phyloP scores from a whole-genome alignment of 2,888 invertebrate genomes.

The Drosophila meridiana region DNA sequence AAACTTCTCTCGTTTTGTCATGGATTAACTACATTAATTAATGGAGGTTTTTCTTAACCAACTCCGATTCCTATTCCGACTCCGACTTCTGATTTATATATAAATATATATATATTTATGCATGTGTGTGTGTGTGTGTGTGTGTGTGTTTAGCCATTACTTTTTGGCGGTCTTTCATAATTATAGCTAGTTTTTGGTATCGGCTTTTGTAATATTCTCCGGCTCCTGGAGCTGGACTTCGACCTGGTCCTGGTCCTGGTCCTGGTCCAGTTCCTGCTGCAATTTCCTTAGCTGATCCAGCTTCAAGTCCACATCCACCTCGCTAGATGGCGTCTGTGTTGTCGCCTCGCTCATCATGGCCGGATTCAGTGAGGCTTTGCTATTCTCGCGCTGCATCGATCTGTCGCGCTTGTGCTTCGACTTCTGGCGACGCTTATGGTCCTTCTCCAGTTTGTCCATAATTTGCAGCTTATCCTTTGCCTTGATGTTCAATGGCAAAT shows the following conservation, averaged over 20 bases:
- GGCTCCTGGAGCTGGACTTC: neutral
- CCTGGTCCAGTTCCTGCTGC: neutral
- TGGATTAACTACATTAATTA: conserved; percentile 24
- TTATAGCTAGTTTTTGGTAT: conserved; percentile 71
- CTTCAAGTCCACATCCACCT: neutral
- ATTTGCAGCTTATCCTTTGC: neutral
- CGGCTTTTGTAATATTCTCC: conserved; percentile 38
- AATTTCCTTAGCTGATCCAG: neutral
- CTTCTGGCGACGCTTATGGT: conserved; percentile 4
- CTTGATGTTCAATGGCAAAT: too few species aligned
- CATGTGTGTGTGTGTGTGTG: neutral
- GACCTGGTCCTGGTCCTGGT: neutral
- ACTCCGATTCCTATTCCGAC: neutral
- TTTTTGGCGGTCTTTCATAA: conserved; percentile 27
- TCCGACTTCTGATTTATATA: conserved; percentile 5
- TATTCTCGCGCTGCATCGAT: conserved; percentile 1
- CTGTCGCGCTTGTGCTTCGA: neutral
- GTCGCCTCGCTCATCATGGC: conserved; percentile 27
- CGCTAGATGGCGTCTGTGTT: conserved; percentile 24
- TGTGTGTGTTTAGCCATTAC: neutral
- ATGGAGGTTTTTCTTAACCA: conserved; percentile 34
- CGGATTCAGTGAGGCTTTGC: conserved; percentile 11
- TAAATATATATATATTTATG: conserved; percentile 10
- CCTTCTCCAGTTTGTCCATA: neutral
- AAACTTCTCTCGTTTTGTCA: conserved; percentile 29